Conservation (phyloP, 2,888 invertebrate species). For the Mythimna ferrago region DNA sequence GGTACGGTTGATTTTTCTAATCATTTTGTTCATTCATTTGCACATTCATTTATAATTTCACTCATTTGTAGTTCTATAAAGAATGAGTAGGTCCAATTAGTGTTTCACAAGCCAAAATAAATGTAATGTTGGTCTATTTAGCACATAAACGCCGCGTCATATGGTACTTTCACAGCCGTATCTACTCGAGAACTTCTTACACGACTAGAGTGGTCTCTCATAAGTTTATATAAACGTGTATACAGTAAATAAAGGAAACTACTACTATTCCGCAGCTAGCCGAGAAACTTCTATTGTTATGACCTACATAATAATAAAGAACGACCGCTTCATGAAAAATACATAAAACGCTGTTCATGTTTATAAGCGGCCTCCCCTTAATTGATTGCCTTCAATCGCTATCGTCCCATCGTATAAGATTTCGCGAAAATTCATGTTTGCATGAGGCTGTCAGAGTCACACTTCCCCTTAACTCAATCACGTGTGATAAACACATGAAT, state of each 20-base stretch:
- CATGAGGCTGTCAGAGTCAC: constrained; percentile 43
- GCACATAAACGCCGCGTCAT: neutral
- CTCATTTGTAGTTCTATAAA: neutral
- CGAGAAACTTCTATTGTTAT: constrained; percentile 45
- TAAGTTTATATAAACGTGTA: constrained; percentile 40
- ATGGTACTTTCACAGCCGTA: constrained; percentile 4
- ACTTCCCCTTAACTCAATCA: constrained; percentile 35
- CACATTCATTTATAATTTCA: neutral
- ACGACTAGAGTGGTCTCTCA: constrained; percentile 8
- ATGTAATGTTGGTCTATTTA: neutral
- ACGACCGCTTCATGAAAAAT: constrained; percentile 19
- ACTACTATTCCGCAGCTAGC: constrained; percentile 15
- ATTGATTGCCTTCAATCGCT: constrained; percentile 13
- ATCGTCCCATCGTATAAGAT: constrained; percentile 10
- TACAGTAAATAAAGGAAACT: constrained; percentile 40
- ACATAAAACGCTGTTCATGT: constrained; percentile 22
- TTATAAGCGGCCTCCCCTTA: constrained; percentile 7
- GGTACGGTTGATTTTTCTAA: neutral
- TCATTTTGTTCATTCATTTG: neutral
- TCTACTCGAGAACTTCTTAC: constrained; percentile 27
- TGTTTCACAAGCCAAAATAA: neutral
- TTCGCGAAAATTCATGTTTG: constrained; percentile 36
- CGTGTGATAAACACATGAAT: constrained; percentile 26
- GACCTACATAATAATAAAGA: constrained; percentile 41
- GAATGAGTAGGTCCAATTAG: neutral